Percentiles rank a stretch among this genome's conserved stretches.
These are phyloP conservation scores for Polymixis lichenea DNA, from an alignment of 2,888 invertebrate species.

Conservation along the genomic window DNA sequence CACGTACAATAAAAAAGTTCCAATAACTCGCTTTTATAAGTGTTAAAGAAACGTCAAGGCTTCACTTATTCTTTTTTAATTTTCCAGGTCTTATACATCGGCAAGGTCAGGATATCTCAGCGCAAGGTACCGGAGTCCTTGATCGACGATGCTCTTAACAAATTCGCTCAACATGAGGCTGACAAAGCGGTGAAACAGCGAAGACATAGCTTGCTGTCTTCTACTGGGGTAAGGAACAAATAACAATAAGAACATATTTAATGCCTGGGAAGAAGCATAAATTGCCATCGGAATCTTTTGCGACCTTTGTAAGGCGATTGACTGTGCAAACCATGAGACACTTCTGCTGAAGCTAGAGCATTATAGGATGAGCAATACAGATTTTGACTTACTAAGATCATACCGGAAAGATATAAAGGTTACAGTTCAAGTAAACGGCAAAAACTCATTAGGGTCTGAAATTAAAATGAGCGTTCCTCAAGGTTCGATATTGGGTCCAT, in stretches of 20 bases:
- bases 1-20: not conserved
- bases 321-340: no score
- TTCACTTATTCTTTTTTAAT: not conserved
- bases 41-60: not conserved
- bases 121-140: conserved; percentile 96
- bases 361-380: no score
- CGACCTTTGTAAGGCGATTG: no score
- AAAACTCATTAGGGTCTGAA: no score
- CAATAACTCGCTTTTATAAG: not conserved
- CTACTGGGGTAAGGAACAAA: conserved; percentile 78
- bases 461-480: no score
- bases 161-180: conserved; percentile 95
- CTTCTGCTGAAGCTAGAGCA: no score
- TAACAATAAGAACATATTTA: not conserved
- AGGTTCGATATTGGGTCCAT: no score
- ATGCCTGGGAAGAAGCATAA: no score
- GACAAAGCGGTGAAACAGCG: conserved; percentile 90
- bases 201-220: conserved; percentile 85
- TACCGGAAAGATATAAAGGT: no score
- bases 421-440: no score
- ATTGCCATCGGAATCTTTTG: no score
- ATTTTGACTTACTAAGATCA: no score
- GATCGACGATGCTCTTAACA: conserved; percentile 97
- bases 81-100: conserved; percentile 95
- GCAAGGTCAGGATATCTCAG: conserved; percentile 96